These are phyloP conservation scores for Cylas formicarius DNA, from an alignment of 1,140 invertebrate genomes.

Conservation along the genomic window DNA sequence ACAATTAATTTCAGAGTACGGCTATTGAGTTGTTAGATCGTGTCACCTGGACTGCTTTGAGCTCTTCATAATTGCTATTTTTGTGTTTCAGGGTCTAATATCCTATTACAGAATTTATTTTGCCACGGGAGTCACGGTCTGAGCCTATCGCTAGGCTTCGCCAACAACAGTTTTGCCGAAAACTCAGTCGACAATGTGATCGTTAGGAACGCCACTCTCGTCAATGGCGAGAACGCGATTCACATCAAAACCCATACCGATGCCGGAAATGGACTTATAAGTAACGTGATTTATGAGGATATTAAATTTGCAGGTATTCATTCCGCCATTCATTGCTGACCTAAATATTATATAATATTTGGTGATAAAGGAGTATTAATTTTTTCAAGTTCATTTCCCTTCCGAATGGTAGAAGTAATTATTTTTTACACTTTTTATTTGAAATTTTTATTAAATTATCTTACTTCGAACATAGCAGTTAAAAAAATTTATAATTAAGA, in stretches of 20 bases:
- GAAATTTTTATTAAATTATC: too few species aligned
- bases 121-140: conserved; percentile 18
- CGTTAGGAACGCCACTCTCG: neutral
- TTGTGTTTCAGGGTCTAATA: neutral
- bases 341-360: too few species aligned
- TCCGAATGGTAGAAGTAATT: too few species aligned
- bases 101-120: conserved; percentile 9
- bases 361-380: too few species aligned
- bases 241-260: conserved; percentile 20
- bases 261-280: conserved; percentile 14
- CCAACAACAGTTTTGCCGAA: neutral
- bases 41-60: too few species aligned
- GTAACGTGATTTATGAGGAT: conserved; percentile 15
- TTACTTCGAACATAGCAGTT: too few species aligned
- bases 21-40: neutral
- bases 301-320: conserved; percentile 11
- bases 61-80: too few species aligned
- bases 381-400: too few species aligned
- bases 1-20: too few species aligned
- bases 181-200: neutral
- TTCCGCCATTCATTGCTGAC: too few species aligned
- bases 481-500: too few species aligned
- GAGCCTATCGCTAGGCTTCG: neutral
- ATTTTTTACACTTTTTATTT: too few species aligned
- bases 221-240: conserved; percentile 11